Base-by-base conservation (phyloP, 2,888 invertebrate genomes). In the Furcula furcula region DNA sequence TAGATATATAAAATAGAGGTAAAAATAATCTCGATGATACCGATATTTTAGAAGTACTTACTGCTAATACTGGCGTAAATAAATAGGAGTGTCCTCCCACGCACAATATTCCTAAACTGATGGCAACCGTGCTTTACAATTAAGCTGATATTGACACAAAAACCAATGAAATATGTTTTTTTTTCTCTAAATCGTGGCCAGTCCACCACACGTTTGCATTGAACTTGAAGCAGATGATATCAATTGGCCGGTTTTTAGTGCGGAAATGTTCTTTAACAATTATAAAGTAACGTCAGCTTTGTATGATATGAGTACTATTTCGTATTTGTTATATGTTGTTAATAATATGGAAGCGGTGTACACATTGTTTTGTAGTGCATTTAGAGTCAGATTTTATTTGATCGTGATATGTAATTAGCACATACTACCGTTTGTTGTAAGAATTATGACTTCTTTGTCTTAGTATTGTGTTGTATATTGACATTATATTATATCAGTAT, bases 251-350 rank as follows among this genome's bases (percentile, higher is more conserved):
- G 61, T 71, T 74, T 72, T 74, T 70, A 65, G 55, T 48, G 40
- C 67, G 74, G 73, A 71, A 70, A 56, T 60, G 42, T 61, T 68
- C 64, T 65, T 62, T 58, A 40, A 40, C 33, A 15, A 55, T 44
- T 53, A 61, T 64, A 61, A 69, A 59, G 57, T 59, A 53, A 60
- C 39, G 42, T 46, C 43, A 32, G 55, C 44, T 35, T 15, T 18
- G 37, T 40, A 56, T 46, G 19, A 44, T 47, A 36, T 42, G 35
- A 46, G 36, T 33, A n/a, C n/a, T n/a, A 40, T 36, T 34, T 37
- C 23, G 32, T 38, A 28, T 32, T 12, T 40, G 34, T 46, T 51
- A 40, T 54, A 12, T 40, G 34, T 46, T 51, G 41, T 54, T 45
- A 2, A 7, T 16, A 20, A 20, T 20, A 7, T 20, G 4, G 6